Evolutionary conservation across 2,888 invertebrate genomes (phyloP), one percentile per base, ranked within the genome.

Genomic region (Mesoligia furuncula): DNA sequence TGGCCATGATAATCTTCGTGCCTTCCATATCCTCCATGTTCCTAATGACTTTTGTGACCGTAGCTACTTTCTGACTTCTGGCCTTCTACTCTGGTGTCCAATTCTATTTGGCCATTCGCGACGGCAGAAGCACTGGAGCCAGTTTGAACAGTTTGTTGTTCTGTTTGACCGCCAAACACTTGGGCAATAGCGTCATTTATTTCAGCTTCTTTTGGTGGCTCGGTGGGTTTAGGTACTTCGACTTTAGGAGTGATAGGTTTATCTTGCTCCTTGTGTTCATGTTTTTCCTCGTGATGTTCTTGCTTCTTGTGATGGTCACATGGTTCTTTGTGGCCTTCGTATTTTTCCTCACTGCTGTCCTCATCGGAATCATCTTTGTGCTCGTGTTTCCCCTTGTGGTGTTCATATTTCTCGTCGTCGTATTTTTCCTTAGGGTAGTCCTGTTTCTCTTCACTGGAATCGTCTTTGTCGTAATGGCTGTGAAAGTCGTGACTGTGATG

Each of bases 291-390:
- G 3, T 70, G 61, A 48, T 79, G 31, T 15, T 62, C 71, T 36
- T 69, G 57, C 17, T 77, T 59, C 36, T 74, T 42, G 36, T 78
- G 45, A n/a, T 78, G 45, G 36, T 82, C 78, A 31, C 13, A 17
- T 78, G 54, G 7, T 36, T 79, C 36, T 76, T 79, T 76, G 31
- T 75, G 78, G 9, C 51, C 45, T 27, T 75, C 75, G 2, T 75
- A 15, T 81, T 82, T 75, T 0, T 74, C 65, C 20, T 75, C 75
- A 57, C 68, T 71, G 45, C 45, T 45, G 15, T 71, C 36, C n/a
- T 64, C 42, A 17, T 69, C 70, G 11, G 71, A 71, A 36, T 69
- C 71, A 31, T 69, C 24, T 31, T 71, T 70, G 70, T 71, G 70
- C 3, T 69, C 69, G 31, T 42, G 17, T 8, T 69, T 59, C 7